Conservation (phyloP, 2,888 invertebrate genomes). For the Lithophane socia region DNA sequence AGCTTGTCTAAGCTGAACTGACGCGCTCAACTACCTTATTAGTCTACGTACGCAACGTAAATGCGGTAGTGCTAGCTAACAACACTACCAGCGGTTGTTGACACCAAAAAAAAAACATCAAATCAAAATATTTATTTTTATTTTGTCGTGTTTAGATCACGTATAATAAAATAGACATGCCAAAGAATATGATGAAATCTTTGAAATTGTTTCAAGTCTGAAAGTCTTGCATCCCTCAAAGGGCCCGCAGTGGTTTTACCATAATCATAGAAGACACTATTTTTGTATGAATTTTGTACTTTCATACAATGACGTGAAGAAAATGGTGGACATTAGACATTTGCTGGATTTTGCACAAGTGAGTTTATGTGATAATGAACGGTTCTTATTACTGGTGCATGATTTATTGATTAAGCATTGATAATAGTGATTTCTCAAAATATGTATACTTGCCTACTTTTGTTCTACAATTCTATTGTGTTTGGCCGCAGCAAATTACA, state of each 20-base stretch:
- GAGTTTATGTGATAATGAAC: constrained; percentile 7
- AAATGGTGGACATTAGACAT: constrained; percentile 2
- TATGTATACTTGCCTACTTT: constrained; percentile 17
- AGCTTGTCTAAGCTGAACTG: no score
- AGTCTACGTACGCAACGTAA: no score
- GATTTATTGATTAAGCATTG: constrained; percentile 15
- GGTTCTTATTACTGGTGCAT: constrained; percentile 34
- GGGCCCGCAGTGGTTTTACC: constrained; percentile 36
- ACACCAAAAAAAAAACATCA: no score
- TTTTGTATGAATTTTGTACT: constrained; percentile 57
- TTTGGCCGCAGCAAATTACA: neutral
- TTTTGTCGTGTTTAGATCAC: no score
- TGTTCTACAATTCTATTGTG: constrained; percentile 25
- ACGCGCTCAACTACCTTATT: no score
- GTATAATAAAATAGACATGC: neutral
- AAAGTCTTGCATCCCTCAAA: constrained; percentile 5
- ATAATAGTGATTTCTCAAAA: neutral
- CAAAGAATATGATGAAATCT: constrained; percentile 20
- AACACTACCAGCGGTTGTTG: no score
- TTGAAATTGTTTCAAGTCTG: constrained; percentile 33
- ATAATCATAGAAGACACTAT: constrained; percentile 29
- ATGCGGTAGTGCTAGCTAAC: no score
- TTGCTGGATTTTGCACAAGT: constrained; percentile 25
- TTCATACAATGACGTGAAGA: constrained; percentile 34
- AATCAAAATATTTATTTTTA: no score